phyloP scores from a whole-genome alignment of 2,113 vertebrate genomes.

The Chloropsis cyanopogon region DNA sequence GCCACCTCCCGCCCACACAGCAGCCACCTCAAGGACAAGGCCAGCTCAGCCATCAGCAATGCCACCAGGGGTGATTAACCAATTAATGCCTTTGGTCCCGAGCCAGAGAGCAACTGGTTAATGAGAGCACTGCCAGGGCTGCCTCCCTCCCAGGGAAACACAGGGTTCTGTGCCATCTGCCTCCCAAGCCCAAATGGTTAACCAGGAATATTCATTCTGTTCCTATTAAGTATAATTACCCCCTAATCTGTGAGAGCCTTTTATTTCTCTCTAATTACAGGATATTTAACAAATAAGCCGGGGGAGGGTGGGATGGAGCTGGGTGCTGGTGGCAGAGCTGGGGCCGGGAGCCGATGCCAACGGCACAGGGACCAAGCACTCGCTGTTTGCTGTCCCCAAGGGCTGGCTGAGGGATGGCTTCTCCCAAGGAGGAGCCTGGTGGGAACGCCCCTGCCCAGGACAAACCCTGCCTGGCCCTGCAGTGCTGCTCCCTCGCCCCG shows the following conservation, averaged over 20 bases:
- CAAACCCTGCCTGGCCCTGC: not conserved
- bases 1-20: fast-evolving
- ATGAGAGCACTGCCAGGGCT: not conserved
- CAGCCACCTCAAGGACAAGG: not conserved
- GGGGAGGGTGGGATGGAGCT: not conserved
- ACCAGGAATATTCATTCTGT: constrained; percentile 74
- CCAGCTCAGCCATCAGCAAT: not conserved
- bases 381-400: fast-evolving
- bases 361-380: fast-evolving
- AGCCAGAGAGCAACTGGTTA: constrained; percentile 62
- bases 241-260: constrained; percentile 65
- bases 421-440: fast-evolving
- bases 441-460: not conserved
- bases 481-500: fast-evolving
- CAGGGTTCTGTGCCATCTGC: constrained; percentile 55
- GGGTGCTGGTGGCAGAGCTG: not conserved
- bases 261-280: constrained; percentile 74
- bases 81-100: constrained; percentile 40
- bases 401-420: not conserved
- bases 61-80: constrained; percentile 25
- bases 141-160: constrained; percentile 43
- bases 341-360: fast-evolving
- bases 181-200: constrained; percentile 67
- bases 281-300: constrained; percentile 62
- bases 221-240: constrained; percentile 77